Evolutionary conservation across 2,113 vertebrate species (phyloP).

Genomic region (Sterrhoptilus dennistouni): DNA sequence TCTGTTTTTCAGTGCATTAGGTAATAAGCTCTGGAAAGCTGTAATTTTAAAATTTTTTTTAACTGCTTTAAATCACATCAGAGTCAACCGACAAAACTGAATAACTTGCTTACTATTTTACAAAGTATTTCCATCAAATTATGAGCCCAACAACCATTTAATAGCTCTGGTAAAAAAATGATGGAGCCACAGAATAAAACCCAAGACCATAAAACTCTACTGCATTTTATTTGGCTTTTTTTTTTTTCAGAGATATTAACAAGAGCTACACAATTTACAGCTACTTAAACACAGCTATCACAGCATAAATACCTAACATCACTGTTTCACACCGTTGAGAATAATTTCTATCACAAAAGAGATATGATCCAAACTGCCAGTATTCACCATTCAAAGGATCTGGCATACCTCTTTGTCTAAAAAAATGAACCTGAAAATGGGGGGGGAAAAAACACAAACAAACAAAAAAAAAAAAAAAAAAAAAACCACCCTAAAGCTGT

Average conservation of each 20-base stretch:
- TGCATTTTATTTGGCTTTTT: neutral
- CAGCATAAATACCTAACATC: neutral
- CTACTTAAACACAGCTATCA: conserved; percentile 1
- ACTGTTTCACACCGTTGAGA: neutral
- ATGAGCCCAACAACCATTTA: neutral
- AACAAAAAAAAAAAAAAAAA: too few species aligned
- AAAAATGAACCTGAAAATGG: neutral
- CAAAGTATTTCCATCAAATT: conserved; percentile 47
- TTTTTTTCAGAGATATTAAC: neutral
- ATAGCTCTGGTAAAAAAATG: neutral
- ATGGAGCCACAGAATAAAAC: conserved; percentile 15
- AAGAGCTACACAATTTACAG: conserved; percentile 1
- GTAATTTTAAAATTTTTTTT: neutral
- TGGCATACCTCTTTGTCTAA: neutral
- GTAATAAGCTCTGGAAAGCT: conserved; percentile 41
- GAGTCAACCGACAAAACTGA: neutral
- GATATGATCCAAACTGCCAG: neutral
- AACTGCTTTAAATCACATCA: conserved; percentile 41
- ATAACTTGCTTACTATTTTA: conserved; percentile 19
- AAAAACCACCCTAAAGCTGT: neutral
- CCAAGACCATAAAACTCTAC: neutral
- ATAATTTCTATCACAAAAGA: neutral
- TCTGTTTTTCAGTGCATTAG: conserved; percentile 29
- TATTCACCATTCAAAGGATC: neutral
- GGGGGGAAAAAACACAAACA: too few species aligned